Evolutionary conservation across 1,140 invertebrate species (phyloP), one percentile per base, ranked within the genome.

Genomic region (Elymnias hypermnestra): DNA sequence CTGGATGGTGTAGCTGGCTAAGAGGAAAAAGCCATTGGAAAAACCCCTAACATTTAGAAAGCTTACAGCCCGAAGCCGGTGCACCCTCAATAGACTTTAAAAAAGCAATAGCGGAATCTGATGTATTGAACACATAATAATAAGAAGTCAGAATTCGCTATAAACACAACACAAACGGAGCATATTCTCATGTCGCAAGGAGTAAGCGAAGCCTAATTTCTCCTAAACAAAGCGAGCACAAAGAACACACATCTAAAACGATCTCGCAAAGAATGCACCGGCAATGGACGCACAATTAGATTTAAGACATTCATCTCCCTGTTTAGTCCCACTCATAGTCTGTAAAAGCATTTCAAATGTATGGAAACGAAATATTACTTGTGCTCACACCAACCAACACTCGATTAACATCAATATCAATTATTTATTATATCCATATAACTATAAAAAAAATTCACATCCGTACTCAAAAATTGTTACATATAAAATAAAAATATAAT

Each of bases 381-480:
- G 75, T 79, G 73, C 70, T 75, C 66, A 77, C 73, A 72, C 58
- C 53, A 67, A 75, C 55, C 48, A 49, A 68, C 69, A 72, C 60
- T 58, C 59, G 61, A 47, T 58, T 46, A 37, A 60, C 62, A 68
- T 59, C 63, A 66, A 52, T 57, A 62, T 64, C 51, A 53, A 55
- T 57, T 41, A 29, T 49, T 51, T 62, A 60, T 58, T 50, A 68
- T 75, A 45, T 39, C 19, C 44, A 46, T 52, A 51, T 60, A 48
- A 63, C 53, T 69, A 72, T 63, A 63, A 72, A 70, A 65, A 68
- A 73, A 72, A 65, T 48, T 67, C 57, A 60, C 63, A 61, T 64
- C 63, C 58, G 52, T 60, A 64, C 44, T 53, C 51, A 58, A 63
- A 64, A 59, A 74, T 60, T 49, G 60, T 53, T 61, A 67, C 50